Evolutionary conservation across 2,113 vertebrate genomes (phyloP), one percentile per base, ranked within the genome.

Genomic region (Poecile atricapillus): DNA sequence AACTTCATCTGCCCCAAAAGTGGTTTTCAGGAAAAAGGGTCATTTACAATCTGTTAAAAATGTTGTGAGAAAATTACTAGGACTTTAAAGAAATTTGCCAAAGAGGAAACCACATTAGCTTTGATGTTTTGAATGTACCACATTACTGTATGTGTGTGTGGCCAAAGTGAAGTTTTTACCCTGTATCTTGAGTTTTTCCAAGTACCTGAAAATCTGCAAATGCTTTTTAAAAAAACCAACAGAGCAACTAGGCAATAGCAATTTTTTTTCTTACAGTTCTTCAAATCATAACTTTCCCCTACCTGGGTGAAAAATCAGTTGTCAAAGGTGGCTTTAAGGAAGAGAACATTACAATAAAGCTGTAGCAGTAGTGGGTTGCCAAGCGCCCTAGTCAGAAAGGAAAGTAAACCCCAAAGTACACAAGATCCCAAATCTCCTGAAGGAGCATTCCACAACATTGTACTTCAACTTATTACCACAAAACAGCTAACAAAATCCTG

Each of bases 321-420:
- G 94, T 98, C 97, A 97, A 97, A 98, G 59, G 98, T 96, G 44
- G 97, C 98, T 95, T 98, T 97, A 43, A 98, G 97, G 80, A 98
- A 98, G 12, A 97, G 98, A 94, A 97, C 86, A 87, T 98, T 97
- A 79, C 98, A 98, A 75, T 97, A 97, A 86, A 98, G 97, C 98
- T 98, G 53, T 98, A 94, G 4, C 98, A 98, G 74, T 68, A 98
- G 96, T 50, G 98, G 98, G 15, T 98, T 98, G 63, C 98, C 98
- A 77, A 98, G 98, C 55, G 97, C 98, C 94, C 83, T 87, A 19
- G 52, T 58, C 75, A 3, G 3, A 82, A 89, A 73, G 64, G 56
- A 90, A 93, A 95, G 84, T 74, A 97, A 97, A 96, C 63, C 73
- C 73, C 21, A 7, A 52, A 82, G 68, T 28, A 84, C 59, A 78